These are phyloP conservation scores for Amphiura filiformis DNA, from an alignment of 35 echinoderm and acorn worm genomes.

Conservation along the genomic window DNA sequence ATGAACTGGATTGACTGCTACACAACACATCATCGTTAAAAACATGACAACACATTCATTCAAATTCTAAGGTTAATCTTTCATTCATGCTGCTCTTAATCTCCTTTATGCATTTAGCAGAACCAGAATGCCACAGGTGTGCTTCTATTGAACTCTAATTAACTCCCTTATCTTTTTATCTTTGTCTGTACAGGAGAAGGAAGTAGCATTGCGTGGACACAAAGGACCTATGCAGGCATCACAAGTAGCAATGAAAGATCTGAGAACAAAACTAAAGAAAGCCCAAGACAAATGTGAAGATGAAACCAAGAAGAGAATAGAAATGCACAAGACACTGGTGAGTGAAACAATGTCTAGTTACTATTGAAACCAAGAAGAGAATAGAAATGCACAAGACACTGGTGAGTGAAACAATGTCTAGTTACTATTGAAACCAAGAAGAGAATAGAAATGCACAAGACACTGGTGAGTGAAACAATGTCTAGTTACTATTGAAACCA, in stretches of 20 bases:
- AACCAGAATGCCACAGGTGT: neutral
- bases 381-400: no score
- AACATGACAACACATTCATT: neutral
- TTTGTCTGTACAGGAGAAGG: slow-evolving; percentile 57
- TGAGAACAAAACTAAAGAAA: slow-evolving; percentile 65
- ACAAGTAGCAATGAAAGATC: slow-evolving; percentile 69
- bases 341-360: neutral
- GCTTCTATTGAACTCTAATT: neutral
- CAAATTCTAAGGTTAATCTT: neutral
- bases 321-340: slow-evolving; percentile 91
- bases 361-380: no score
- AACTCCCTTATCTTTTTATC: neutral
- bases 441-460: no score
- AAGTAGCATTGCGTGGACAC: slow-evolving; percentile 43
- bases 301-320: slow-evolving; percentile 43
- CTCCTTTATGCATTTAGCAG: neutral
- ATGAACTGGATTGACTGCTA: neutral
- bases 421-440: no score
- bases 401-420: no score
- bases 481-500: no score
- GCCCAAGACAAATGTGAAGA: slow-evolving; percentile 42
- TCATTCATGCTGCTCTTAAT: neutral
- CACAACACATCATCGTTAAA: neutral
- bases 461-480: no score
- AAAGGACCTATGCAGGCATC: slow-evolving; percentile 74